Base-by-base conservation (phyloP, 1,140 invertebrate genomes). In the Rhopalosiphum padi region DNA sequence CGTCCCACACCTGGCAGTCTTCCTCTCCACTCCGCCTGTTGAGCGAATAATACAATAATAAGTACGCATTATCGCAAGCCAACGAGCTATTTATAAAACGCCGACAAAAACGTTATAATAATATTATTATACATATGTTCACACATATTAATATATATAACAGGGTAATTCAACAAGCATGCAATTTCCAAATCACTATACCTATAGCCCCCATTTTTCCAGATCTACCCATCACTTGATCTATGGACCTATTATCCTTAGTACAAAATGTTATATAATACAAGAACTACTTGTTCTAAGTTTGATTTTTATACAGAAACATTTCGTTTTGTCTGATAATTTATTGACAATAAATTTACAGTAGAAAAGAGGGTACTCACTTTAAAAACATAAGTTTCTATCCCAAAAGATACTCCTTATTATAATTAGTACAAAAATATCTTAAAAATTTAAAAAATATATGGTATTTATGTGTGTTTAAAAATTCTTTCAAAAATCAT, bases 1-100 rank as follows among this genome's bases (percentile, higher is more conserved):
- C 94, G 95, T 95, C 22, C 95, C 95, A 9, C 95, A 95, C 90
- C 95, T 95, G 94, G 95, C 95, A 85, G 95, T 94, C 35, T 95
- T 94, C 30, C 95, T 94, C 94, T 96, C 95, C 41, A 96, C 94
- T 37, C 95, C 95, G 37, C 95, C 95, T 95, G 94, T n/a, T n/a
- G 23, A 21, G 30, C 8, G n/a, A 22, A 89, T 35, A 77, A 77
- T 77, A n/a, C 60, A 77, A n/a, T n/a, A 77, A 77, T 77, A 77
- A 15, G 30, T 35, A 77, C 9, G 30, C 15, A 18, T 51, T 30
- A 15, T 30, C 30, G 30, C 15, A n/a, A n/a, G 60, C 60, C 60
- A 85, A 85, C 8, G 37, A 41, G 83, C 9, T 85, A 85, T 85
- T 85, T 85, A 41, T 85, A n/a, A 18, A 77, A n/a, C 77, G 35